Base-by-base conservation (phyloP, 2,797 vertebrate genomes). In the Hoplostethus mediterraneus region DNA sequence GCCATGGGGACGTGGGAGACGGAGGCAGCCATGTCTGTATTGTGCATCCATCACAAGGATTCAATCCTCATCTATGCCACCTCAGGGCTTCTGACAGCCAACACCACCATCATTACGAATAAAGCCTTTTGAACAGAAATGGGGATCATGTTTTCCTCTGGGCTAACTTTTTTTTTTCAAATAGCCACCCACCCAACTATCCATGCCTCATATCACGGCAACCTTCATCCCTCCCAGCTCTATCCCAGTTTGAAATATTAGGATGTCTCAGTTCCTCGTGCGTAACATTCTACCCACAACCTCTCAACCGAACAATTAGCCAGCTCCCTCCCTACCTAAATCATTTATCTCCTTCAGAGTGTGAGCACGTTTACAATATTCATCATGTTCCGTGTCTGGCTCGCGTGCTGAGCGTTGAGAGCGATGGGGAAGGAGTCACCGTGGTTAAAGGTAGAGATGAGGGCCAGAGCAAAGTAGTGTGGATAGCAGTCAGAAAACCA, bases 281-380 rank as follows among this genome's bases (percentile, higher is more conserved):
- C 74, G 79, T 49, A 79, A 77, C 57, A 79, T 61, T 63, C 68
- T 73, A 67, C 85, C 77, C 60, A 73, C 75, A 78, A 67, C 69
- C 75, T 75, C 68, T 83, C 73, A 79, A 57, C 54, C 36, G 12
- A 78, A 67, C 81, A 84, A 86, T 88, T 81, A 87, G 42, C 68
- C 53, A 28, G 55, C 63, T 81, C 64, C 67, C 70, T 49, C 33
- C 61, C 61, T 55, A 65, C 3, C 59, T 79, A 66, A 83, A 74
- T 77, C 80, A 87, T 84, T 85, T 56, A 71, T 63, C 67, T 81
- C 67, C 81, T 85, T 73, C 64, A 61, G 57, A 75, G 71, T 10
- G 64, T 16, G 66, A 44, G 77, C 49, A 38, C 73, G 75, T 86
- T 86, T 82, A 82, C 81, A 82, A 81, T 79, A 84, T 85, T 83